Percentiles rank a stretch among this genome's conserved stretches.
Evolutionary conservation across 1,140 invertebrate species (phyloP).

Genomic region (Tetramorium simillimum): DNA sequence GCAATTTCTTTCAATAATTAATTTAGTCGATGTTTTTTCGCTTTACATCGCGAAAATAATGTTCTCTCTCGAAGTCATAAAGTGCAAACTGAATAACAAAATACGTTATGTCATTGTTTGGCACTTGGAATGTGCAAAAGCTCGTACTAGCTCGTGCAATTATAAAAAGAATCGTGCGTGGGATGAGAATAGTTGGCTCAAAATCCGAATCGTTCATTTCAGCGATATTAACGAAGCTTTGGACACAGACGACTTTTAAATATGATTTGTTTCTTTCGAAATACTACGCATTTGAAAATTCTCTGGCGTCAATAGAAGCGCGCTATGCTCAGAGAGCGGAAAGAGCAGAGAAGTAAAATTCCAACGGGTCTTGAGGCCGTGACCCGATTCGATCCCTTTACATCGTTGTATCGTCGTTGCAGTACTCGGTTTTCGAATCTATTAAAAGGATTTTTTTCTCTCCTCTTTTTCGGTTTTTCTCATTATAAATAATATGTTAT

Average conservation of each 20-base stretch:
- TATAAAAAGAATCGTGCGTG: background rate
- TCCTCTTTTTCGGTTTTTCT: background rate
- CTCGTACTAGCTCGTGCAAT: background rate
- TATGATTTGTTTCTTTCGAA: slow-evolving; percentile 18
- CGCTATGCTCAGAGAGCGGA: background rate
- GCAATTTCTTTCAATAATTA: background rate
- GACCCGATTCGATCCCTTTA: slow-evolving; percentile 27
- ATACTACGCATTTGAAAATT: slow-evolving; percentile 1
- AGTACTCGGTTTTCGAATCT: slow-evolving; percentile 26
- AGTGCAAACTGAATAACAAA: slow-evolving; percentile 23
- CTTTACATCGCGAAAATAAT: background rate
- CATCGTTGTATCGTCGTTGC: background rate
- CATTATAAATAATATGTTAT: slow-evolving; percentile 22
- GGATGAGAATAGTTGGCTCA: background rate
- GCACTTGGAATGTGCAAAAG: slow-evolving; percentile 16
- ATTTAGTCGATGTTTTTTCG: background rate
- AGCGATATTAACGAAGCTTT: background rate
- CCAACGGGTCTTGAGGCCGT: slow-evolving; percentile 9
- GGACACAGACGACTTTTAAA: background rate
- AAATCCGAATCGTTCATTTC: background rate
- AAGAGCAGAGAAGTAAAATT: slow-evolving; percentile 24
- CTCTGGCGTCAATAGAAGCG: background rate
- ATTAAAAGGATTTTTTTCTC: slow-evolving; percentile 12
- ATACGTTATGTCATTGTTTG: slow-evolving; percentile 32
- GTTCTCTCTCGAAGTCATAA: background rate